phyloP scores from a whole-genome alignment of 2,797 vertebrate genomes.

The Staurois parvus region DNA sequence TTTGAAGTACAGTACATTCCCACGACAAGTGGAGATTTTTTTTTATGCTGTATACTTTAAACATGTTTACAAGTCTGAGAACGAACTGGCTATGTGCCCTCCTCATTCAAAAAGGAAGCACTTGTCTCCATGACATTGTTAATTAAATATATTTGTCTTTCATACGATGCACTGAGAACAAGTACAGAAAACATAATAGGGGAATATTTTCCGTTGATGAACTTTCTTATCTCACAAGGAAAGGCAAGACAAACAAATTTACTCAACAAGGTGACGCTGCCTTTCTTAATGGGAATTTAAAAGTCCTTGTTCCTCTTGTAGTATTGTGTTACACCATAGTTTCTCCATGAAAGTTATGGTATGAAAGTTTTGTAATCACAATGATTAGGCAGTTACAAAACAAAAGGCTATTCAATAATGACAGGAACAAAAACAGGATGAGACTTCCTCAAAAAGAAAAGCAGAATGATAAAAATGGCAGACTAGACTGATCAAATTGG shows the following conservation, averaged over 20 bases:
- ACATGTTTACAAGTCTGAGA: not conserved
- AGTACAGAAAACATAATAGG: conserved; percentile 5
- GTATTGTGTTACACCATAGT: conserved; percentile 10
- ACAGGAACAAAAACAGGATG: not conserved
- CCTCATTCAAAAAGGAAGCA: not conserved
- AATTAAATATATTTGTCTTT: not conserved
- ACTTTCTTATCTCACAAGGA: conserved; percentile 35
- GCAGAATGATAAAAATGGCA: not conserved
- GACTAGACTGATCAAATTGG: not conserved
- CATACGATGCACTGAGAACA: not conserved
- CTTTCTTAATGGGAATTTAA: not conserved
- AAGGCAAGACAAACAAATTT: conserved; percentile 9
- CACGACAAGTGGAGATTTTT: too few species aligned
- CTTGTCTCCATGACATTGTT: conserved; percentile 9
- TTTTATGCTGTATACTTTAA: not conserved
- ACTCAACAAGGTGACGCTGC: conserved; percentile 27
- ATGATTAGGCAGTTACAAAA: conserved; percentile 7
- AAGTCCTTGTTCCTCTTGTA: conserved; percentile 16
- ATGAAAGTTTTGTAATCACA: conserved; percentile 16
- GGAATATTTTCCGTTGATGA: conserved; percentile 25
- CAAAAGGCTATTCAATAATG: not conserved
- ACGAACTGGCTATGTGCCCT: not conserved
- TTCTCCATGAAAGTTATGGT: conserved; percentile 6
- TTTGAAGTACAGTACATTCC: too few species aligned
- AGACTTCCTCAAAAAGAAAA: not conserved